Base-by-base conservation (phyloP, 1,140 invertebrate species). In the Pachypeltis micranthus region DNA sequence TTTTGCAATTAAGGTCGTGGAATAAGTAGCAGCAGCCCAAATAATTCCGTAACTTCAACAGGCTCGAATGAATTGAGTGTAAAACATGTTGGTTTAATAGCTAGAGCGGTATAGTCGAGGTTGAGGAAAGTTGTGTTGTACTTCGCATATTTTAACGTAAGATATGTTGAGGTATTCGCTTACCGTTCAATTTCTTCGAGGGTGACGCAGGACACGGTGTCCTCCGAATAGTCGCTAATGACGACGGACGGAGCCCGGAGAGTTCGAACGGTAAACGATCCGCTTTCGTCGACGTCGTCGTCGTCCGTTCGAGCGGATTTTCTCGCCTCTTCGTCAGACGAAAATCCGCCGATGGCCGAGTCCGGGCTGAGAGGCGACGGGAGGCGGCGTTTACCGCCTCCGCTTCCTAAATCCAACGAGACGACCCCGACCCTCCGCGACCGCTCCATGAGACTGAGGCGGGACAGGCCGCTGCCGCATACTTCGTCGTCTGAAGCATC, bases 171-270 rank as follows among this genome's bases (percentile, higher is more conserved):
- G n/a, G n/a, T n/a, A 39, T 39, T 7, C 7, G 31, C 31, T 39
- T 16, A 39, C 31, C 31, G 7, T 68, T 83, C 80, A 67, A 84
- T 80, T 70, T 85, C 84, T 67, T 85, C 83, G 44, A 82, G 74
- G 4, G 81, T 83, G 2, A 84, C 79, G 4, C 65, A 60, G 10
- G 67, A 66, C 34, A 74, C 74, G 7, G 75, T 76, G 65, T 87
- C 86, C 70, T 90, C 87, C 0, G 86, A 88, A 69, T 89, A 88
- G 72, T 91, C 88, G 67, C 86, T 89, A 1, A 91, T 85, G 1
- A 91, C 87, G 19, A 91, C 87, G 21, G 86, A 88, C 0, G 88
- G 87, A 0, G 87, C 89, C 28, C 87, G 73, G 70, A 86, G 85
- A 68, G 81, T 85, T 0, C 85, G 76, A 62, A 71, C 74, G 2